phyloP scores from a whole-genome alignment of 1,140 invertebrate genomes.

The Sitobion miscanthi region DNA sequence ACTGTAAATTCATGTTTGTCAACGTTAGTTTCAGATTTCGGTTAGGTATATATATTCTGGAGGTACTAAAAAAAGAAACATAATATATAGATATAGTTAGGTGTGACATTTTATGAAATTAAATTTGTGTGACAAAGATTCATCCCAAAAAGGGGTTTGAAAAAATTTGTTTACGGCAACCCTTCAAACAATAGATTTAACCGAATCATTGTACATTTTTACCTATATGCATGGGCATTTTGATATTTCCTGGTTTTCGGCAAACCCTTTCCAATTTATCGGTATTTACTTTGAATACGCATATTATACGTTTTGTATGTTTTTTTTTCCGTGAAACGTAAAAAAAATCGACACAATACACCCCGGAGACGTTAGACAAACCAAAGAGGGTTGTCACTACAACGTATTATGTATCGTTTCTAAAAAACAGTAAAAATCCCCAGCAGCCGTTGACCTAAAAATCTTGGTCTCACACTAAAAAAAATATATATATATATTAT shows the following conservation, averaged over 20 bases:
- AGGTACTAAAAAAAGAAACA: background rate
- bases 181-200: background rate
- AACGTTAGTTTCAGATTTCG: background rate
- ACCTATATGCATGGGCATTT: background rate
- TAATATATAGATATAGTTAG: background rate
- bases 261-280: slow-evolving; percentile 32
- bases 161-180: background rate
- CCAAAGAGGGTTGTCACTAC: slow-evolving; percentile 51
- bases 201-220: background rate
- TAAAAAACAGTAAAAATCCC: slow-evolving; percentile 48
- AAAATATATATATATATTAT: slow-evolving; percentile 5
- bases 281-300: background rate
- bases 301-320: background rate
- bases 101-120: background rate
- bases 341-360: slow-evolving; percentile 42
- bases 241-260: slow-evolving; percentile 22
- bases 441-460: slow-evolving; percentile 39
- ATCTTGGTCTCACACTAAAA: slow-evolving; percentile 47
- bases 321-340: slow-evolving; percentile 17
- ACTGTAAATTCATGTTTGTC: background rate
- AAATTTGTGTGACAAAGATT: background rate
- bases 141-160: background rate
- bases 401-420: slow-evolving; percentile 35
- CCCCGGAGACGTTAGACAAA: slow-evolving; percentile 35
- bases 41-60: background rate